Evolutionary conservation across 2,797 vertebrate species (phyloP).

Genomic region (Potorous gilbertii): DNA sequence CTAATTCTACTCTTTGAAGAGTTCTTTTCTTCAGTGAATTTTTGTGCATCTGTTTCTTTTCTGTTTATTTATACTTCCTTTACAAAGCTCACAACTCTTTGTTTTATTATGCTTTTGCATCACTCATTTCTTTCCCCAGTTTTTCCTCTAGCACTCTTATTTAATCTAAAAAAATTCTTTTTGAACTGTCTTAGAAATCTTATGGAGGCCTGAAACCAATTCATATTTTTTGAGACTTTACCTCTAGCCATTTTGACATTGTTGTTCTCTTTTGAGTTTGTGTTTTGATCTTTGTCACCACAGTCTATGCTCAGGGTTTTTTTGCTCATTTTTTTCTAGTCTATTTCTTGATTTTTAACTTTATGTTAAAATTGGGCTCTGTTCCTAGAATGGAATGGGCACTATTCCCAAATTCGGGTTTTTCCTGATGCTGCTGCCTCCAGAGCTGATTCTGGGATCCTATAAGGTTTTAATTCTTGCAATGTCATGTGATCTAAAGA

Average conservation of each 20-base stretch:
- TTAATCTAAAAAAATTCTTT: background rate
- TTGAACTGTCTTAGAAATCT: background rate
- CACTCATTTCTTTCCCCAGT: background rate
- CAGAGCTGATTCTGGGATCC: background rate
- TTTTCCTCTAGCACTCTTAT: background rate
- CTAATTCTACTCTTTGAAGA: too few relatives aligned
- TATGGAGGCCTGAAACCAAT: background rate
- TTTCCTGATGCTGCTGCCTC: background rate
- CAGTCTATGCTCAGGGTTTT: too few relatives aligned
- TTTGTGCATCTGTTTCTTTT: too few relatives aligned
- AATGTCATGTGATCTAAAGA: background rate
- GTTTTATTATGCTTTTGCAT: background rate
- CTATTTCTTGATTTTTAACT: background rate
- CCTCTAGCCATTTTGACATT: too few relatives aligned
- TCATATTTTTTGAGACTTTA: background rate
- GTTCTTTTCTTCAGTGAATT: too few relatives aligned
- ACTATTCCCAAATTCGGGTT: background rate
- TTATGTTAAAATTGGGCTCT: background rate
- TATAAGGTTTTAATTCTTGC: background rate
- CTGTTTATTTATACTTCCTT: too few relatives aligned
- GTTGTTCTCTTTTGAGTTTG: too few relatives aligned
- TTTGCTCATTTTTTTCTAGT: too few relatives aligned
- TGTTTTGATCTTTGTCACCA: too few relatives aligned
- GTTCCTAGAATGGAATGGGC: background rate
- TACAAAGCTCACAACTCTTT: background rate